Evolutionary conservation across 2,113 vertebrate genomes (phyloP), one percentile per base, ranked within the genome.

Genomic region (Canis aureus): DNA sequence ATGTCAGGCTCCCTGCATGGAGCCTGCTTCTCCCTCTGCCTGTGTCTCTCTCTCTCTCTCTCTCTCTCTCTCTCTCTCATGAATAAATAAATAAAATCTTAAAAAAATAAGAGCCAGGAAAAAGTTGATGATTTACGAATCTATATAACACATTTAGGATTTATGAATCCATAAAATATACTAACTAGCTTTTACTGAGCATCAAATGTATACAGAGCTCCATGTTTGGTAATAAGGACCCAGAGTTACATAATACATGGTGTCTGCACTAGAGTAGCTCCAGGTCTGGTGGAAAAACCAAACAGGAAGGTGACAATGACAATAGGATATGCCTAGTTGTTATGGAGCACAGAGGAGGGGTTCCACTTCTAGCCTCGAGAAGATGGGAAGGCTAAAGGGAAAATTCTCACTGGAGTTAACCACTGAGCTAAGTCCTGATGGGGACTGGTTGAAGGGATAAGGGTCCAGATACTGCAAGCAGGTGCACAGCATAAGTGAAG

Each of bases 81-180:
- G 6, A 43, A 43, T 43, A 43, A 43, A 43, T 43, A 43, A 43
- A 43, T 43, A 43, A 43, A 43, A 43, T 43, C 43, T 43, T 43
- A 43, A 43, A 43, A 43, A 43, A 43, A 55, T 38, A 82, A 67
- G n/a, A 73, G 11, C 35, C 57, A 93, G 19, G 20, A 59, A 51
- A 89, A 79, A 78, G 13, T 78, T 89, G 15, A 96, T 8, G n/a
- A 78, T 94, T 57, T 91, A 71, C 64, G 29, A 78, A 81, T 55
- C n/a, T 5, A 11, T 62, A 20, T 55, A 73, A 66, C 73, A n/a
- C 43, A 74, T 73, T 73, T 80, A 83, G 9, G 51, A 88, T 71
- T 92, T 79, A 57, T 57, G 35, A 60, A 62, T 82, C 62, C 38
- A 85, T 81, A 89, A 71, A 80, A 69, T 69, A 67, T 15, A 53